Evolutionary conservation across 2,888 invertebrate genomes (phyloP).

Genomic region (Aleiodes testaceus): DNA sequence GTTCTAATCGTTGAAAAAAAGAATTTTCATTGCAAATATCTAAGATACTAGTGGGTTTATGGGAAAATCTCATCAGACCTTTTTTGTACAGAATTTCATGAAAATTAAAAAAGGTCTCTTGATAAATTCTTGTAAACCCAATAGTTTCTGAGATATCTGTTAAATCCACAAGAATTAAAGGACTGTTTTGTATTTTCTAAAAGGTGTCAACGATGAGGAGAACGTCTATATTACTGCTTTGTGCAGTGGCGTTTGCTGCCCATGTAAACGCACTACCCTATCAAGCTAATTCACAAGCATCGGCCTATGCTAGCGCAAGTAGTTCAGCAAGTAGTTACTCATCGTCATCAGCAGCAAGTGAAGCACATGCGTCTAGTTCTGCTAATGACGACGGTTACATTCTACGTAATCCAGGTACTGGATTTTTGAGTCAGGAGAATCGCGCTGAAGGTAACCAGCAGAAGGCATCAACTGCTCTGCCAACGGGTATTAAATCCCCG

Average conservation of each 20-base stretch:
- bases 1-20: no score
- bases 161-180: neutral
- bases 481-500: neutral
- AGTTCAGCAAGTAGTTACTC: neutral
- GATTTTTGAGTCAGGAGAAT: constrained; percentile 35
- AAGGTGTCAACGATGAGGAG: constrained; percentile 58
- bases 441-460: neutral
- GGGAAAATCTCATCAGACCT: neutral
- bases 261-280: constrained; percentile 54
- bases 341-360: constrained; percentile 44
- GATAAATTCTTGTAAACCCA: no score
- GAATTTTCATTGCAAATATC: neutral
- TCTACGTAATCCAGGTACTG: constrained; percentile 47
- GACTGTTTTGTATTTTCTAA: constrained; percentile 32
- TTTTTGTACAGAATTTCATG: no score
- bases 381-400: constrained; percentile 36
- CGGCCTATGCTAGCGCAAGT: neutral
- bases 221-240: constrained; percentile 54
- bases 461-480: neutral
- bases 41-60: neutral
- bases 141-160: neutral
- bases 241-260: constrained; percentile 53
- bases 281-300: constrained; percentile 40
- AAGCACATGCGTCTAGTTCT: constrained; percentile 41
- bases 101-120: neutral